These are phyloP conservation scores for Lacerta viridis DNA, from an alignment of 2,797 vertebrate genomes.

Conservation along the genomic window DNA sequence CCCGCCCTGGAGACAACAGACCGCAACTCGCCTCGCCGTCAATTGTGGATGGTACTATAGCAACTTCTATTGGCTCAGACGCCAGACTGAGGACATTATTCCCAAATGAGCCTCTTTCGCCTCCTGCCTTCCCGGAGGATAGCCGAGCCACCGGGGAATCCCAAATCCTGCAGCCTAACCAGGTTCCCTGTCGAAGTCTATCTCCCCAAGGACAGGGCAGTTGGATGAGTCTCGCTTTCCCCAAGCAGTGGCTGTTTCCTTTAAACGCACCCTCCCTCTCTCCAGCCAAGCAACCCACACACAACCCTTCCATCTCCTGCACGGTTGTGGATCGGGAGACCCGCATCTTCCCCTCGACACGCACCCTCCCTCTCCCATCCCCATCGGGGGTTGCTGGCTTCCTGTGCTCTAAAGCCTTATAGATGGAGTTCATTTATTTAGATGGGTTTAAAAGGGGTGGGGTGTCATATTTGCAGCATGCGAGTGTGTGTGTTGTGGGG, in stretches of 20 bases:
- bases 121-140: not conserved
- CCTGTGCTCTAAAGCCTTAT: not conserved
- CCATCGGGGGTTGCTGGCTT: not conserved
- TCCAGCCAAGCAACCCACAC: not conserved
- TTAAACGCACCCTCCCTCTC: not conserved
- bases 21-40: not conserved
- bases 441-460: not conserved
- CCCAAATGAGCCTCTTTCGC: not conserved
- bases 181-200: too few relatives aligned
- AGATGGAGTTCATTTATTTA: not conserved
- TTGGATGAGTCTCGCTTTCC: too few relatives aligned
- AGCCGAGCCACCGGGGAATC: not conserved
- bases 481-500: too few relatives aligned
- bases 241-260: not conserved
- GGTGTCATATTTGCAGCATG: not conserved
- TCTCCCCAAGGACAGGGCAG: too few relatives aligned
- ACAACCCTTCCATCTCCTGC: not conserved
- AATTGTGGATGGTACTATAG: slow-evolving; percentile 10
- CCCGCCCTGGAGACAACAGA: slow-evolving; percentile 11
- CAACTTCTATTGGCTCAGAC: not conserved
- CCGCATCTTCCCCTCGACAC: not conserved
- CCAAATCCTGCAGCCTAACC: not conserved
- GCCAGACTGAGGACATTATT: not conserved
- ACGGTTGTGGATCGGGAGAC: too few relatives aligned
- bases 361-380: not conserved